Conservation (phyloP, 2,113 vertebrate genomes). For the Collichthys lucidus region DNA sequence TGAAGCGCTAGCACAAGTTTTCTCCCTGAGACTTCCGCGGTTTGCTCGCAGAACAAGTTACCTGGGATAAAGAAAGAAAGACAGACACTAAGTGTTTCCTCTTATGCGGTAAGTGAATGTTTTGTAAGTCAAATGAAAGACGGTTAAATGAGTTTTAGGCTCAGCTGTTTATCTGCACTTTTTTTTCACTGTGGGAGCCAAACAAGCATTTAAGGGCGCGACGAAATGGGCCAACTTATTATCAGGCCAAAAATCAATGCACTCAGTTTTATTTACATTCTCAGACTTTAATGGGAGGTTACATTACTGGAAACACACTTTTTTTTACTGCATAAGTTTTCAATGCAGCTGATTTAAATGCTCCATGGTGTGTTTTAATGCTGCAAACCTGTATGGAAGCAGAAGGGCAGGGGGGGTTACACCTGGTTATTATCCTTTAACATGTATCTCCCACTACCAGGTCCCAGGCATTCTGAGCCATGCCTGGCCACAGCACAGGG, state of each 20-base stretch:
- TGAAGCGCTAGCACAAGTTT: slow-evolving; percentile 34
- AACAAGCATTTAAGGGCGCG: slow-evolving; percentile 25
- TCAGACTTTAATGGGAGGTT: background rate
- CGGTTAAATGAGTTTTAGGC: background rate
- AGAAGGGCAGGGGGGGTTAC: background rate
- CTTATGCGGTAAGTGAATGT: slow-evolving; percentile 80
- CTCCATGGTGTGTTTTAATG: background rate
- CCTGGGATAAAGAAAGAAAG: slow-evolving; percentile 4
- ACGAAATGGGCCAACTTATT: slow-evolving; percentile 21
- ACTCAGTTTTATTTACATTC: slow-evolving; percentile 43
- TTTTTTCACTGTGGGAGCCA: background rate
- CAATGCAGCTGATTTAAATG: background rate
- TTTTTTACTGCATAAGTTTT: background rate
- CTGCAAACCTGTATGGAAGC: slow-evolving; percentile 12
- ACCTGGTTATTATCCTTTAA: slow-evolving; percentile 24
- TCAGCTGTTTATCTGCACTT: slow-evolving; percentile 9
- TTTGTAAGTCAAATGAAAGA: slow-evolving; percentile 20
- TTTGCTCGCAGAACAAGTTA: slow-evolving; percentile 56
- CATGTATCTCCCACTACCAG: slow-evolving; percentile 54
- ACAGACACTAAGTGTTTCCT: slow-evolving; percentile 44
- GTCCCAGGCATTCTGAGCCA: slow-evolving; percentile 84
- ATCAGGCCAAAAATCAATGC: slow-evolving; percentile 39
- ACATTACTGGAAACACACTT: background rate
- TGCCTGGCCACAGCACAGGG: slow-evolving; percentile 87
- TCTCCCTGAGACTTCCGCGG: slow-evolving; percentile 78